Base-by-base conservation (phyloP, 2,797 vertebrate species). In the Aphelocoma californica region DNA sequence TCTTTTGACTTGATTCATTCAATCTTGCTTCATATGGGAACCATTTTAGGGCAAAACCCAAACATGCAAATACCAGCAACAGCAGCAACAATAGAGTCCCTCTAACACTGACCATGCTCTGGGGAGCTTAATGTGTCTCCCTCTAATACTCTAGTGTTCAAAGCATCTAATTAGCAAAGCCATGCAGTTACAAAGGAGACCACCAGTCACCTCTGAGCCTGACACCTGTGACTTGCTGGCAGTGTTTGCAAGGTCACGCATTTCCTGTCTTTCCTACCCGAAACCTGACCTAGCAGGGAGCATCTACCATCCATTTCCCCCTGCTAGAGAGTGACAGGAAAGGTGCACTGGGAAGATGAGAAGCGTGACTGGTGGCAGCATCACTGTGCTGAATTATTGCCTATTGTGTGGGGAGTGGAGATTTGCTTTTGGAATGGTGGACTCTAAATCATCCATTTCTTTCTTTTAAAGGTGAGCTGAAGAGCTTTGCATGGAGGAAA, bases 371-470 rank as follows among this genome's bases (percentile, higher is more conserved):
- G 80, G 91, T 93, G 50, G 77, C 66, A 94, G 86, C 10, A 2
- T 62, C 38, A 57, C 65, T 24, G 9, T 78, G 23, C 56, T 95
- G 94, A 97, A 83, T 96, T 96, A 92, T 70, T 95, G 88, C 79
- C 56, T 89, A 38, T 80, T 48, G 57, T 18, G 24, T 74, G 67
- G 70, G 45, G 31, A 96, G 71, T 2, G 2, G 62, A 95, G 86
- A 83, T 93, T 94, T 95, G 88, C 80, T 93, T 96, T 96, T 81
- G 86, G 80, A 83, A 92, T 75, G 66, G 48, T 90, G 67, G 58
- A 23, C 31, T 96, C 53, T 71, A 72, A 96, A 88, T 96, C 92
- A 89, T 95, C 75, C 31, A 50, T 90, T 88, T 71, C 61, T 58
- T 69, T 80, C 44, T 78, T 86, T 85, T 66, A 88, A 93, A 96